Evolutionary conservation across 1,140 invertebrate species (phyloP).

Genomic region (Olivierus martensii): DNA sequence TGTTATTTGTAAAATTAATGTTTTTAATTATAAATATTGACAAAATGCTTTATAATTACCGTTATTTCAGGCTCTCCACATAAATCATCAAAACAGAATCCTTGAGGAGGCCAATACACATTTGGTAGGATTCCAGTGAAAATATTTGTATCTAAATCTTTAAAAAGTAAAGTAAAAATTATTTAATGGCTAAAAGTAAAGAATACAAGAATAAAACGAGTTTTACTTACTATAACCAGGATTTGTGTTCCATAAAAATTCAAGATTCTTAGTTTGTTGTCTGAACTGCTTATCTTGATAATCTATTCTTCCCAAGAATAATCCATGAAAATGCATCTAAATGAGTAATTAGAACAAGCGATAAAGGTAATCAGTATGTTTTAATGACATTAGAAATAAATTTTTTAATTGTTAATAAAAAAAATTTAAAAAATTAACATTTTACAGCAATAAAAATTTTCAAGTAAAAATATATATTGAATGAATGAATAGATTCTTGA

Average conservation of each 20-base stretch:
- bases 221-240: slow-evolving; percentile 12
- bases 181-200: too few species aligned
- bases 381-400: too few species aligned
- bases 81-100: slow-evolving; percentile 44
- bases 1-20: slow-evolving; percentile 1
- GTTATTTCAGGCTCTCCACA: slow-evolving; percentile 34
- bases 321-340: slow-evolving; percentile 49
- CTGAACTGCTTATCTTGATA: slow-evolving; percentile 63
- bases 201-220: too few species aligned
- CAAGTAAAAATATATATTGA: too few species aligned
- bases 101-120: slow-evolving; percentile 40
- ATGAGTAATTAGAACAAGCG: too few species aligned
- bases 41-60: slow-evolving; percentile 13
- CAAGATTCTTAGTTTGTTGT: slow-evolving; percentile 46
- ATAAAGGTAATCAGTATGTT: too few species aligned
- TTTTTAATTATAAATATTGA: not conserved
- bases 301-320: slow-evolving; percentile 79
- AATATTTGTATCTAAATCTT: slow-evolving; percentile 21
- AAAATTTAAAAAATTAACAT: too few species aligned
- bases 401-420: too few species aligned
- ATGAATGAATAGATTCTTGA: too few species aligned
- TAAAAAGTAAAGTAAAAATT: too few species aligned
- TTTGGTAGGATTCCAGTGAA: slow-evolving; percentile 37
- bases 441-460: too few species aligned
- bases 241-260: slow-evolving; percentile 65